Evolutionary conservation across 1,140 invertebrate species (phyloP).

Genomic region (Camponotus pennsylvanicus): DNA sequence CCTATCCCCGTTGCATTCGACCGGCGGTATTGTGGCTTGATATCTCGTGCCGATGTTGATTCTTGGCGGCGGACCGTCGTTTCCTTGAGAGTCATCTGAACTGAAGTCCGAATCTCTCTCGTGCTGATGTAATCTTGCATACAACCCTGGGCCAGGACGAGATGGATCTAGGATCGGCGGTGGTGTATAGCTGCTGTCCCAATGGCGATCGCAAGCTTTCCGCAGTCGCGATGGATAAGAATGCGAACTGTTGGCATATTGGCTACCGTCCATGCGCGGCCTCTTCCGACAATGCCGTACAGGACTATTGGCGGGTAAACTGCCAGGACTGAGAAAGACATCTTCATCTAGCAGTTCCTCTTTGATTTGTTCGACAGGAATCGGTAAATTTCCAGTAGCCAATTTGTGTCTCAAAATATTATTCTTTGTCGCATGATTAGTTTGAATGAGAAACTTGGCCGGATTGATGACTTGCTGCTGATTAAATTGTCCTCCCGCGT

Average conservation of each 20-base stretch:
- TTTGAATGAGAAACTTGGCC: conserved; percentile 82
- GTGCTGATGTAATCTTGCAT: conserved; percentile 87
- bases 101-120: conserved; percentile 84
- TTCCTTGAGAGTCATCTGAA: conserved; percentile 84
- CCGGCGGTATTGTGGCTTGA: conserved; percentile 93
- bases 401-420: conserved; percentile 79
- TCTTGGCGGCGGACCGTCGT: conserved; percentile 86
- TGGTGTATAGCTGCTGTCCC: conserved; percentile 93
- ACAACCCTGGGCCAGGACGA: conserved; percentile 94
- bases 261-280: conserved; percentile 88
- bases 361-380: conserved; percentile 86
- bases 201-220: conserved; percentile 87
- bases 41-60: conserved; percentile 97
- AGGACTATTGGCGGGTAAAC: conserved; percentile 89
- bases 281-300: conserved; percentile 88
- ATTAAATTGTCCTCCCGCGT: conserved; percentile 70
- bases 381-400: conserved; percentile 75
- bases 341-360: conserved; percentile 88
- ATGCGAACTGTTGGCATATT: conserved; percentile 86
- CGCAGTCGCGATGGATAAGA: conserved; percentile 88
- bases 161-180: conserved; percentile 97
- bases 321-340: conserved; percentile 92
- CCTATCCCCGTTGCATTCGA: conserved; percentile 85
- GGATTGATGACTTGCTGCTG: conserved; percentile 81
- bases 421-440: conserved; percentile 76